Percentiles rank a stretch among this genome's conserved stretches.
Conservation (phyloP, 1,140 invertebrate species). For the Penaeus vannamei region DNA sequence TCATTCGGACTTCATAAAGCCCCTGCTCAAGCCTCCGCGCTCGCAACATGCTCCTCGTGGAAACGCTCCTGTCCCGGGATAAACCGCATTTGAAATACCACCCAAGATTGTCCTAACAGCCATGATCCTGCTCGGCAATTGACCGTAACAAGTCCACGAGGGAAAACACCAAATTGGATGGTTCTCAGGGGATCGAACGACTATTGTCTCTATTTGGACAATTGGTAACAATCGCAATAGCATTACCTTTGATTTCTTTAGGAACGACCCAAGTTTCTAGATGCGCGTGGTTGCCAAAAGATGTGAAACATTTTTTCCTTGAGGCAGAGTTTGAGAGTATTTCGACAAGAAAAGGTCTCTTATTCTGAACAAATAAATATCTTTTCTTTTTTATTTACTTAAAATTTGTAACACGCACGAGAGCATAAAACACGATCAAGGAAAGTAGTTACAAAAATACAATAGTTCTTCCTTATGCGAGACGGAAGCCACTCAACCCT, state of each 20-base stretch:
- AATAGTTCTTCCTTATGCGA: no score
- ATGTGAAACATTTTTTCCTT: not conserved
- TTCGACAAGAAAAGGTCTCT: no score
- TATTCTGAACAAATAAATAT: no score
- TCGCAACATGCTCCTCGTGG: not conserved
- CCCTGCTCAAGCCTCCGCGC: not conserved
- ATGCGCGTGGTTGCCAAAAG: not conserved
- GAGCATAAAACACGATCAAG: no score
- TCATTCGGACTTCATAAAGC: conserved; percentile 32
- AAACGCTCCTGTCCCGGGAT: not conserved
- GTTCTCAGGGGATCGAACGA: conserved; percentile 53
- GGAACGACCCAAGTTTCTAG: conserved; percentile 19
- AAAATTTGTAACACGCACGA: no score
- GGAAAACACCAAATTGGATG: conserved; percentile 59
- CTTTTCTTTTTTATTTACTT: no score
- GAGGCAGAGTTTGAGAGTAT: no score
- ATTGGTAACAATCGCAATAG: conserved; percentile 48
- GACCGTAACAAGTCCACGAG: conserved; percentile 46
- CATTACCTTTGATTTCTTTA: conserved; percentile 50
- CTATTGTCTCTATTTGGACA: conserved; percentile 52
- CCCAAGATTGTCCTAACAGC: conserved; percentile 18
- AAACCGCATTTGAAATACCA: conserved; percentile 31
- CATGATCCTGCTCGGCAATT: conserved; percentile 44
- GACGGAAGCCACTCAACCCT: no score
- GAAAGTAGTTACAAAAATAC: no score